Evolutionary conservation across 2,113 vertebrate species (phyloP).

Genomic region (Onychorhynchus coronatus): DNA sequence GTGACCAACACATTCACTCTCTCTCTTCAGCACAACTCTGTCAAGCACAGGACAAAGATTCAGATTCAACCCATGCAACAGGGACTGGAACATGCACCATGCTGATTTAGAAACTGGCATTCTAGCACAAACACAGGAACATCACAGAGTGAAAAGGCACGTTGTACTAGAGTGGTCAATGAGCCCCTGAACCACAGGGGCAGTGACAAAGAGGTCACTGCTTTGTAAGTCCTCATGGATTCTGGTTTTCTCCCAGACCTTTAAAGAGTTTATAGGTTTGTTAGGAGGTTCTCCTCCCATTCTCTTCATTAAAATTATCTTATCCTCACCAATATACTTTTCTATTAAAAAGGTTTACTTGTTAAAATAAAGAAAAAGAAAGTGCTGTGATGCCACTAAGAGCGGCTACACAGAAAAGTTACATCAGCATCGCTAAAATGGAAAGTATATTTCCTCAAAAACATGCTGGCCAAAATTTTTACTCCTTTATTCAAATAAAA

Average conservation of each 20-base stretch:
- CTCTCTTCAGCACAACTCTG: neutral
- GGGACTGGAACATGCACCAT: neutral
- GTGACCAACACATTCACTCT: neutral
- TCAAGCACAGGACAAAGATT: neutral
- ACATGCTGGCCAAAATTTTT: neutral
- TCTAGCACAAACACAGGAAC: neutral
- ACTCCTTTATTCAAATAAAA: neutral
- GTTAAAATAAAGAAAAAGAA: neutral
- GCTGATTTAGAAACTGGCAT: neutral
- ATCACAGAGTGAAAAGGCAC: neutral
- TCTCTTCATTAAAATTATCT: neutral
- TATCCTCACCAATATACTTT: neutral
- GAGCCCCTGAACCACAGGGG: neutral
- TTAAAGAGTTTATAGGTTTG: neutral
- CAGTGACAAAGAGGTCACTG: neutral
- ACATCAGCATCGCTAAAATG: neutral
- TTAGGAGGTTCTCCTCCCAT: neutral
- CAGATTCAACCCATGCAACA: neutral
- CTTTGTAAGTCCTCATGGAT: neutral
- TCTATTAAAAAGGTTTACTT: neutral
- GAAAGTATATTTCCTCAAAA: neutral
- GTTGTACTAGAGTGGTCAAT: neutral
- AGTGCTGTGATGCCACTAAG: neutral
- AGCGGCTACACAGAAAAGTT: neutral
- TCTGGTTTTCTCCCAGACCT: neutral